phyloP scores from a whole-genome alignment of 2,797 vertebrate genomes.

The Agapornis canus region DNA sequence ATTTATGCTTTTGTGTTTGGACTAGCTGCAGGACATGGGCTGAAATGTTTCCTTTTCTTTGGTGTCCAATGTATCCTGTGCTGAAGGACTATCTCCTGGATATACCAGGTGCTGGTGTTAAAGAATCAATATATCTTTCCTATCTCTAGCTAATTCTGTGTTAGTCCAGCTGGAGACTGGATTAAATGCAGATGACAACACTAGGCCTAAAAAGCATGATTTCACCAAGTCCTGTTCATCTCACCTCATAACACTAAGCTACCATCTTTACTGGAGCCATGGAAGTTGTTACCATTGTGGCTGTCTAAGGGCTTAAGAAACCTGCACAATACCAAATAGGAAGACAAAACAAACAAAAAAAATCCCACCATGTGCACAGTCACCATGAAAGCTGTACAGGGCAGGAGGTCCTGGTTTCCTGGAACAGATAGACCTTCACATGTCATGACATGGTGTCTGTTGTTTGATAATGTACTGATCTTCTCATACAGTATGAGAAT shows the following conservation, averaged over 20 bases:
- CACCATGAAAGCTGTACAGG: background rate
- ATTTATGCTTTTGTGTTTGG: conserved; percentile 2
- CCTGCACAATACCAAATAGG: background rate
- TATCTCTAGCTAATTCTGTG: background rate
- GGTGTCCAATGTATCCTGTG: background rate
- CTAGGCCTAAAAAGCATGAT: background rate
- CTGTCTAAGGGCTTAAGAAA: background rate
- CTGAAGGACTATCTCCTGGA: background rate
- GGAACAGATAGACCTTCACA: background rate
- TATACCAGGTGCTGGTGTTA: background rate
- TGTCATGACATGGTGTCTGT: background rate
- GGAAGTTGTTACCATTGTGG: background rate
- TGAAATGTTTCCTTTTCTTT: conserved; percentile 8
- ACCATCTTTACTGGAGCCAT: background rate
- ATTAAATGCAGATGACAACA: background rate
- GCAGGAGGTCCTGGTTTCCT: background rate
- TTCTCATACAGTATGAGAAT: background rate
- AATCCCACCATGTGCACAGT: background rate
- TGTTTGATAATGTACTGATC: background rate
- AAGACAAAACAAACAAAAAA: background rate
- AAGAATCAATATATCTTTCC: background rate
- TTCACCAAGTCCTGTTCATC: background rate
- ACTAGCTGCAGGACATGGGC: background rate
- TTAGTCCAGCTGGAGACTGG: background rate
- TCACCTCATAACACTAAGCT: background rate